Evolutionary conservation across 2,888 invertebrate genomes (phyloP).

Genomic region (Drosophila nr. perissopoda): DNA sequence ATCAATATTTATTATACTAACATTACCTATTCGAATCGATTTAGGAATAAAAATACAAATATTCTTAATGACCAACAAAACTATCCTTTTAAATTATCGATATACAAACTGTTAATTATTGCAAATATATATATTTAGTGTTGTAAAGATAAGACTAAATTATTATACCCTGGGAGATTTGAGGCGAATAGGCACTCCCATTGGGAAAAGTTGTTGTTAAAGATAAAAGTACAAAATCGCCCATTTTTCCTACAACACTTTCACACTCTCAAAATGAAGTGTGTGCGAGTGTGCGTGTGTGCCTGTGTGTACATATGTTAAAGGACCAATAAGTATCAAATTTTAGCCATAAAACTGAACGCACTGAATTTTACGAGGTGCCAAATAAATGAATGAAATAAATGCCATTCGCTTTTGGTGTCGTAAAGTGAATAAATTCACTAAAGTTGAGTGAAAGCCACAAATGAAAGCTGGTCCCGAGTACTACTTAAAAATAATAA

Average conservation of each 20-base stretch:
- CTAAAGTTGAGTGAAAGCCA: constrained; percentile 5
- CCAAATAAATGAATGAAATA: constrained; percentile 23
- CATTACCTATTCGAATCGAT: not conserved
- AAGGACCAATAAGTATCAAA: constrained; percentile 22
- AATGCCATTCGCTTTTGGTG: constrained; percentile 8
- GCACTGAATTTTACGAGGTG: constrained; percentile 22
- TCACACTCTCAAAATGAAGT: not conserved
- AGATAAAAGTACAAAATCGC: not conserved
- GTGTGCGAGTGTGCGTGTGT: not conserved
- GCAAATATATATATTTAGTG: not conserved
- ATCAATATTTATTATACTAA: not conserved
- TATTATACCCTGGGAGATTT: not conserved
- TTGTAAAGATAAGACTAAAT: not conserved
- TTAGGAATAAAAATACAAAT: not conserved
- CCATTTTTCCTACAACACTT: not conserved
- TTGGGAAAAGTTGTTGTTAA: not conserved
- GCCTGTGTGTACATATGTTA: not conserved
- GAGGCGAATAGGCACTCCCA: too few relatives aligned
- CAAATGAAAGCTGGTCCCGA: not conserved
- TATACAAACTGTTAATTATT: not conserved
- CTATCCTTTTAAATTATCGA: not conserved
- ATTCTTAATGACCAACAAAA: too few relatives aligned
- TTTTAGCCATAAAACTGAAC: constrained; percentile 22
- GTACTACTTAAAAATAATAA: not conserved
- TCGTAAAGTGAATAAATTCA: constrained; percentile 29